These are phyloP conservation scores for Platycercus adscitus DNA, from an alignment of 2,113 vertebrate genomes.

Conservation along the genomic window DNA sequence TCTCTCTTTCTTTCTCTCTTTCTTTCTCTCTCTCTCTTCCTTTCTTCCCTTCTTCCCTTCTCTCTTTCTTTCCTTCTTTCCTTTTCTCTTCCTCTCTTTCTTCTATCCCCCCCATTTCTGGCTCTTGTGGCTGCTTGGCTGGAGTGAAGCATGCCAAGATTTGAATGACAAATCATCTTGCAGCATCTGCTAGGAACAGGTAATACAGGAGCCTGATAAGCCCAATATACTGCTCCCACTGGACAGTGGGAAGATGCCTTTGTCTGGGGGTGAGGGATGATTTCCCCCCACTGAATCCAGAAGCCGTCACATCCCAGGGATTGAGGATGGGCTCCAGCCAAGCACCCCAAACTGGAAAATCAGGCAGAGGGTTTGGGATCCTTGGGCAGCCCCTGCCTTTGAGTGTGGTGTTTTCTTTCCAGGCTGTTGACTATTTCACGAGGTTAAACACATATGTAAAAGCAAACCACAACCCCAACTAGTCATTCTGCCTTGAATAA, in stretches of 20 bases:
- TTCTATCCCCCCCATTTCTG: background rate
- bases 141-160: background rate
- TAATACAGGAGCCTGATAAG: constrained; percentile 45
- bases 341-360: constrained; percentile 8
- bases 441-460: constrained; percentile 70
- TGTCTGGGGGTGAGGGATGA: background rate
- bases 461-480: constrained; percentile 65
- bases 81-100: no score
- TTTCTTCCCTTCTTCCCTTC: no score
- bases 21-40: no score
- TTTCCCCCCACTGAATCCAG: background rate
- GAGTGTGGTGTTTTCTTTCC: constrained; percentile 58
- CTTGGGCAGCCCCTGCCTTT: constrained; percentile 21
- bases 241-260: background rate
- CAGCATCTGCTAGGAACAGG: constrained; percentile 53
- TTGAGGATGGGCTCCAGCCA: background rate
- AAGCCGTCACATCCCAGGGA: background rate
- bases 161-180: constrained; percentile 24
- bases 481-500: constrained; percentile 63
- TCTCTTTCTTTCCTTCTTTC: accelerated
- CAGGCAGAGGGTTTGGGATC: background rate
- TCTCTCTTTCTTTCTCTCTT: no score
- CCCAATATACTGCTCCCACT: background rate
- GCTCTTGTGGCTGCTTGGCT: background rate
- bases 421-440: constrained; percentile 56